Percentiles rank a stretch among this genome's conserved stretches.
phyloP scores from a whole-genome alignment of 1,140 invertebrate species.

The Pogonomyrmex californicus region DNA sequence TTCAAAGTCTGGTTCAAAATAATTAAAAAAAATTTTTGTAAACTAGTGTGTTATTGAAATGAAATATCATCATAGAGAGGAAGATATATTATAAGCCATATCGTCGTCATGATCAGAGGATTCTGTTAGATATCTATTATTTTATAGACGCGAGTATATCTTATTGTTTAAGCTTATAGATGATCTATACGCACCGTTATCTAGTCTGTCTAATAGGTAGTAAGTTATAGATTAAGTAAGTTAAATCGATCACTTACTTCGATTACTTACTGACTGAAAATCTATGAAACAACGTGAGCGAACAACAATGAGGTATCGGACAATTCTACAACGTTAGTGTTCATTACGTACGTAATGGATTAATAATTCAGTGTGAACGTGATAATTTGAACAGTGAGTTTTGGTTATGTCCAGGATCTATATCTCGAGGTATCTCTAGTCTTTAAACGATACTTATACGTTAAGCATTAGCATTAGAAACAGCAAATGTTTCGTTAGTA shows the following conservation, averaged over 20 bases:
- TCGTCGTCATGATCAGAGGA: slow-evolving; percentile 64
- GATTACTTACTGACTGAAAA: slow-evolving; percentile 32
- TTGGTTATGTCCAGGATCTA: too few species aligned
- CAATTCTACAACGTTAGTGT: slow-evolving; percentile 10
- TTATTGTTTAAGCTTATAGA: slow-evolving; percentile 79
- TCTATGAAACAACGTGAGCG: slow-evolving; percentile 32
- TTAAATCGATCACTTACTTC: background rate
- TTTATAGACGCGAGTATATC: slow-evolving; percentile 69
- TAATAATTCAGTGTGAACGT: background rate
- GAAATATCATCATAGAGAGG: background rate
- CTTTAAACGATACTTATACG: background rate
- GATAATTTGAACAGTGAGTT: background rate
- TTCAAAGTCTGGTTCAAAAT: too few species aligned
- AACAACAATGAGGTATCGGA: slow-evolving; percentile 21
- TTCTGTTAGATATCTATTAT: slow-evolving; percentile 63
- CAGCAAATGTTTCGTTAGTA: slow-evolving; percentile 4
- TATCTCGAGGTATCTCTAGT: slow-evolving; percentile 4
- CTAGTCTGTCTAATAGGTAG: slow-evolving; percentile 68
- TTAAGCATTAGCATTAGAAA: background rate
- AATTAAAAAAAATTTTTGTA: too few species aligned
- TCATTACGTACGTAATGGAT: background rate
- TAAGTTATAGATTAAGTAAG: slow-evolving; percentile 60
- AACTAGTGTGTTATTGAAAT: background rate
- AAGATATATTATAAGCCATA: background rate
- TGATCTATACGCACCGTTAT: slow-evolving; percentile 79